Evolutionary conservation across 2,888 invertebrate genomes (phyloP).

Genomic region (Meganola albula): DNA sequence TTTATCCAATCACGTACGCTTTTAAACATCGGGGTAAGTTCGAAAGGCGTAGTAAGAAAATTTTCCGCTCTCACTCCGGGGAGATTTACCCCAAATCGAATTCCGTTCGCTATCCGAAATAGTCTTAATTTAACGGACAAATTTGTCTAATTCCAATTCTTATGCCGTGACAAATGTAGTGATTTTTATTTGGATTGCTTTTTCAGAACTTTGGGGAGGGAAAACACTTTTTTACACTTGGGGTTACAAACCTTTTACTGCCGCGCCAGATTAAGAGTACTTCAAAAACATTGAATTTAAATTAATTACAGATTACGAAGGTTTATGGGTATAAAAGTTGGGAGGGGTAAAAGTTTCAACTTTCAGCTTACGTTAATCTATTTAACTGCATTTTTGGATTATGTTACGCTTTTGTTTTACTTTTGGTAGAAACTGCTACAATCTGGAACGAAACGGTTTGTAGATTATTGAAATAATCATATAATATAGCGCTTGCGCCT

Average conservation of each 20-base stretch:
- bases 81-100: slow-evolving; percentile 74
- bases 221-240: slow-evolving; percentile 27
- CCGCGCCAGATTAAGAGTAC: slow-evolving; percentile 22
- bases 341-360: slow-evolving; percentile 21
- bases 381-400: no score
- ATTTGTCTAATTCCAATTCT: slow-evolving; percentile 77
- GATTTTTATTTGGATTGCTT: slow-evolving; percentile 63
- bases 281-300: slow-evolving; percentile 28
- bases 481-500: no score
- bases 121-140: slow-evolving; percentile 75
- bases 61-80: slow-evolving; percentile 45
- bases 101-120: slow-evolving; percentile 58
- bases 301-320: slow-evolving; percentile 31
- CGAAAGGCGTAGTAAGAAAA: slow-evolving; percentile 48
- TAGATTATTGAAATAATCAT: no score
- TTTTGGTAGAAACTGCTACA: no score
- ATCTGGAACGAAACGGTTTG: no score
- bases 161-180: slow-evolving; percentile 73
- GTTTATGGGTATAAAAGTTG: slow-evolving; percentile 26
- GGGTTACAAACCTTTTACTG: slow-evolving; percentile 29
- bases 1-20: slow-evolving; percentile 65
- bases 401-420: no score
- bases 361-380: slow-evolving; percentile 18
- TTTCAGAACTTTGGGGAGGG: slow-evolving; percentile 29
- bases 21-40: slow-evolving; percentile 43